Percentiles rank a stretch among this genome's conserved stretches.
Conservation (phyloP, 2,113 vertebrate species). For the Labeo catla region DNA sequence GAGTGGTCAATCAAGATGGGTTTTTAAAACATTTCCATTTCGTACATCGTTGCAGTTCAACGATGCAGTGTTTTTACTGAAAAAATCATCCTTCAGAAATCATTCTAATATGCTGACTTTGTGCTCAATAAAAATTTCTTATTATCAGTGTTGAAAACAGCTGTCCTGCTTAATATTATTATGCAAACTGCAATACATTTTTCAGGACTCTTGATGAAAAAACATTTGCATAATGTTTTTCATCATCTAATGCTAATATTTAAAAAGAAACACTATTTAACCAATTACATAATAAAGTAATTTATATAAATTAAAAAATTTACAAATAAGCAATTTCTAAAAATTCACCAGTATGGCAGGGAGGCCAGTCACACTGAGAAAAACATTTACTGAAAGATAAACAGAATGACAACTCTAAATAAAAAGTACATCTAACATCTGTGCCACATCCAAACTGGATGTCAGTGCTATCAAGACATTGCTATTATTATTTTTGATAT, state of each 20-base stretch:
- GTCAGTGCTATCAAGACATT: constrained; percentile 53
- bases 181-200: not conserved
- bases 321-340: not conserved
- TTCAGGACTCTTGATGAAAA: not conserved
- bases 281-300: not conserved
- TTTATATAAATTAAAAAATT: too few species aligned
- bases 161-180: not conserved
- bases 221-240: not conserved
- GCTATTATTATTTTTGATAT: constrained; percentile 69
- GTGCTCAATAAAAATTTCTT: too few species aligned
- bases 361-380: not conserved
- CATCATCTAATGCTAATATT: not conserved
- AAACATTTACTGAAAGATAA: constrained; percentile 15
- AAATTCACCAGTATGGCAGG: not conserved
- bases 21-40: not conserved
- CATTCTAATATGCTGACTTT: too few species aligned
- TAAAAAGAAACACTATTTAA: not conserved
- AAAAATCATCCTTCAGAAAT: not conserved
- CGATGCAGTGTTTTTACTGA: not conserved
- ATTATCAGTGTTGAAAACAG: not conserved
- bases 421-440: constrained; percentile 30
- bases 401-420: not conserved
- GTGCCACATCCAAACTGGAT: not conserved
- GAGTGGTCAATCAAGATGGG: not conserved
- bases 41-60: not conserved